Percentiles rank a stretch among this genome's conserved stretches.
These are phyloP conservation scores for Poeciliopsis turneri DNA, from an alignment of 2,797 vertebrate genomes.

Conservation along the genomic window DNA sequence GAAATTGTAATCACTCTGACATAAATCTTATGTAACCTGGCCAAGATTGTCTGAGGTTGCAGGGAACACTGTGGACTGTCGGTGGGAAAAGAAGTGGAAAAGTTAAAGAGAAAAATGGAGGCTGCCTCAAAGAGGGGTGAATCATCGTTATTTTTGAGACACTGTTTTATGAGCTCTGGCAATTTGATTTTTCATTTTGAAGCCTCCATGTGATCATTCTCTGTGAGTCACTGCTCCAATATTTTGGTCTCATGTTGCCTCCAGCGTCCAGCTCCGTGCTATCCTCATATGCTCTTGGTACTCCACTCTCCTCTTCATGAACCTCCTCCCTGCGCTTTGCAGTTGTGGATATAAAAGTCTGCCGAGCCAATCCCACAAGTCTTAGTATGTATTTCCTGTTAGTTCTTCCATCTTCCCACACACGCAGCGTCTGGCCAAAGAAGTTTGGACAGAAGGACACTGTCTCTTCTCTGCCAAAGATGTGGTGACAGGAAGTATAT, in stretches of 20 bases:
- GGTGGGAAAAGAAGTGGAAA: conserved; percentile 20
- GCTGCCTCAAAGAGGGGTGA: conserved; percentile 53
- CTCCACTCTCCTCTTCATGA: conserved; percentile 41
- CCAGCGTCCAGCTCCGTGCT: conserved; percentile 43
- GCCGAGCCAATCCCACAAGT: conserved; percentile 77
- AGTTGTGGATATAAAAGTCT: conserved; percentile 44
- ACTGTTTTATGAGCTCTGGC: conserved; percentile 50
- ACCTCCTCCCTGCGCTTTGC: conserved; percentile 40
- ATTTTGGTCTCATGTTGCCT: conserved; percentile 60
- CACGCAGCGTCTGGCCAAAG: conserved; percentile 68
- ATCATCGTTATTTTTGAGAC: conserved; percentile 61
- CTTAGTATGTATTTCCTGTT: conserved; percentile 70
- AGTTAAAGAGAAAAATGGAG: conserved; percentile 18
- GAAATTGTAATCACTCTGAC: conserved; percentile 1
- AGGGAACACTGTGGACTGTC: conserved; percentile 14
- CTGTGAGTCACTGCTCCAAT: conserved; percentile 62
- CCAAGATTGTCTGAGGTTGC: conserved; percentile 7
- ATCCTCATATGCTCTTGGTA: conserved; percentile 48
- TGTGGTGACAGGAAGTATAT: conserved; percentile 60
- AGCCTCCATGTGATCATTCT: conserved; percentile 53
- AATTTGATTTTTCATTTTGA: conserved; percentile 51
- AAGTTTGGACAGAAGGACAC: conserved; percentile 49
- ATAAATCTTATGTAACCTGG: conserved; percentile 13
- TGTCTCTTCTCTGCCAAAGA: conserved; percentile 65
- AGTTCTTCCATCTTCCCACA: conserved; percentile 64